Conservation (phyloP, 2,888 invertebrate genomes). For the Ashinkailepas kermadecensis region DNA sequence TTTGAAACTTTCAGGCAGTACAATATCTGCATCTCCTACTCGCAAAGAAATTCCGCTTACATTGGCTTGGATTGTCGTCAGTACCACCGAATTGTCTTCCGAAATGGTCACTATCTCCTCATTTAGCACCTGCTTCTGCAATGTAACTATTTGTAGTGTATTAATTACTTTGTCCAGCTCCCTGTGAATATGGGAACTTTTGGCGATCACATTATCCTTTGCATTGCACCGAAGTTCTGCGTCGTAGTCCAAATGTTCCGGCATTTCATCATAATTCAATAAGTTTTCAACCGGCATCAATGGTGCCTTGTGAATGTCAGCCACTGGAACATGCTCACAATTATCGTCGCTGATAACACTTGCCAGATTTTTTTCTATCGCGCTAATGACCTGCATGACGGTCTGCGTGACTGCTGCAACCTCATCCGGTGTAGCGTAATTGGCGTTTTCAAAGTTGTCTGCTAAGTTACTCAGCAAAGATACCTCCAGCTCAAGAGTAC, state of each 20-base stretch:
- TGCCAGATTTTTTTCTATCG: not conserved
- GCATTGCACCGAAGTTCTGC: not conserved
- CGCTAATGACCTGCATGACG: not conserved
- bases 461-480: no score
- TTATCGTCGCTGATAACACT: not conserved
- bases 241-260: not conserved
- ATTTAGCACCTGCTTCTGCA: not conserved
- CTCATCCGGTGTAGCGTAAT: no score
- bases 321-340: not conserved
- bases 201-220: not conserved
- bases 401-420: no score
- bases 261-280: not conserved
- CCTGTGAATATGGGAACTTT: not conserved
- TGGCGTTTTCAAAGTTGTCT: no score
- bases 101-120: not conserved
- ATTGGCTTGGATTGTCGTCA: no score
- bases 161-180: not conserved
- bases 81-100: no score
- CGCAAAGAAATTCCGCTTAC: no score
- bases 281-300: not conserved
- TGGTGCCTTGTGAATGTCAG: not conserved
- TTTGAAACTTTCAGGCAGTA: not conserved
- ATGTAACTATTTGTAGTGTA: not conserved
- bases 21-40: no score
- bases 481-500: no score